phyloP scores from a whole-genome alignment of 2,888 invertebrate genomes.

The Thereva unica region DNA sequence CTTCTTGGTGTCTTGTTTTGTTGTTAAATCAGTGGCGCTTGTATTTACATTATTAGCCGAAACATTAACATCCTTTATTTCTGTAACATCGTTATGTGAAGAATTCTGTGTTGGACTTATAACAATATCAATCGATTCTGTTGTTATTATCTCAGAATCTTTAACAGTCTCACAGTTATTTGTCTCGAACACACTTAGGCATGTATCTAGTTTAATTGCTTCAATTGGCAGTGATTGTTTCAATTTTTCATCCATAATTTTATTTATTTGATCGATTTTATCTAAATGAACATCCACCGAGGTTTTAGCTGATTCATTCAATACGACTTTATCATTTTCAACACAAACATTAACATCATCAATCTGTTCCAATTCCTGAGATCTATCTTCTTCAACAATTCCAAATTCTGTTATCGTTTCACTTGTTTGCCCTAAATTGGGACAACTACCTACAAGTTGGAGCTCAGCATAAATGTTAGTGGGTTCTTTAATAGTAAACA shows the following conservation, averaged over 20 bases:
- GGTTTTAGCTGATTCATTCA: conserved; percentile 43
- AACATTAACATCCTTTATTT: background rate
- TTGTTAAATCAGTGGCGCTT: background rate
- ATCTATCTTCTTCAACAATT: too few species aligned
- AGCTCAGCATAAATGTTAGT: conserved; percentile 21
- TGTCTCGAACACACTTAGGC: background rate
- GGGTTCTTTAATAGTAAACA: conserved; percentile 22
- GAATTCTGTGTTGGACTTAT: background rate
- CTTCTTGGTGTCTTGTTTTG: conserved; percentile 47
- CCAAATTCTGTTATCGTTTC: background rate
- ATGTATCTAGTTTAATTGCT: background rate
- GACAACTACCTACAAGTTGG: background rate
- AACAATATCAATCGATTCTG: background rate
- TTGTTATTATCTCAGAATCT: background rate
- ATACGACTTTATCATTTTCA: too few species aligned
- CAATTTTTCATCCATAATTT: conserved; percentile 53
- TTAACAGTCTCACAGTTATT: background rate
- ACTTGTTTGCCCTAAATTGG: background rate
- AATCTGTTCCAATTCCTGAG: background rate
- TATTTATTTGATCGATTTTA: conserved; percentile 55
- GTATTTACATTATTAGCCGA: background rate
- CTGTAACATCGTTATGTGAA: too few species aligned
- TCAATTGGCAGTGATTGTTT: conserved; percentile 48
- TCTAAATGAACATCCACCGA: conserved; percentile 57
- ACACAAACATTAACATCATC: too few species aligned